Evolutionary conservation across 2,888 invertebrate species (phyloP).

Genomic region (Stegana nigrithorax): DNA sequence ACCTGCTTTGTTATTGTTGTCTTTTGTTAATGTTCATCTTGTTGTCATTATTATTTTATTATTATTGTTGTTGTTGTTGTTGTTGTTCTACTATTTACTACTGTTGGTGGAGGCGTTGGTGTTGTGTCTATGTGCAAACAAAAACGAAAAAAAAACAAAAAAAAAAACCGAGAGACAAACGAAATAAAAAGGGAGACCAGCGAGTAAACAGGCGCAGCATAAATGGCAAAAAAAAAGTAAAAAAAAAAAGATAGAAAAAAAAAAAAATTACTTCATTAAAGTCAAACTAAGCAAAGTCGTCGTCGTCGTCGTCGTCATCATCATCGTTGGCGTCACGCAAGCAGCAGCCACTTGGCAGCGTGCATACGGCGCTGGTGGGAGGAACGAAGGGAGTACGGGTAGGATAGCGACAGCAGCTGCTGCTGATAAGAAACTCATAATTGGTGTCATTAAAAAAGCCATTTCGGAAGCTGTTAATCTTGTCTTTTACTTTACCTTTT

Average conservation of each 20-base stretch:
- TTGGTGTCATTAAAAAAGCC: constrained; percentile 61
- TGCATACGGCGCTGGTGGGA: too few relatives aligned
- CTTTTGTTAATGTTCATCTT: not conserved
- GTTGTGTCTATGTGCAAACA: not conserved
- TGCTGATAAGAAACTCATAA: constrained; percentile 62
- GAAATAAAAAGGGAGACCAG: not conserved
- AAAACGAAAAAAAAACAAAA: not conserved
- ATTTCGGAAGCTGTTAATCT: constrained; percentile 64
- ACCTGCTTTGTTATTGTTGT: constrained; percentile 34
- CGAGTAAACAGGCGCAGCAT: not conserved
- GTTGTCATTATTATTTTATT: too few relatives aligned
- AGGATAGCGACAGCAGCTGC: constrained; percentile 41
- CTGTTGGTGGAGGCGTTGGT: not conserved
- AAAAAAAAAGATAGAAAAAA: not conserved
- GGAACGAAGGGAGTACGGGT: constrained; percentile 1
- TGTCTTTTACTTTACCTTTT: constrained; percentile 17
- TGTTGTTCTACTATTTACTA: not conserved
- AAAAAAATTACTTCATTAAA: constrained; percentile 18
- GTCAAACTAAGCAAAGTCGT: not conserved
- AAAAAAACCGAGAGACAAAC: not conserved
- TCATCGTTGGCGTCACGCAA: not conserved
- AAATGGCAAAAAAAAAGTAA: not conserved
- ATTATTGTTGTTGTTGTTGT: not conserved
- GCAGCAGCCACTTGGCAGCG: too few relatives aligned
- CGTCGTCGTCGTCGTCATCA: not conserved